A percentile compares a stretch with the other conserved stretches of the same genome.
These are phyloP conservation scores for Psammodynastes pulverulentus DNA, from an alignment of 2,113 vertebrate genomes.

Conservation along the genomic window DNA sequence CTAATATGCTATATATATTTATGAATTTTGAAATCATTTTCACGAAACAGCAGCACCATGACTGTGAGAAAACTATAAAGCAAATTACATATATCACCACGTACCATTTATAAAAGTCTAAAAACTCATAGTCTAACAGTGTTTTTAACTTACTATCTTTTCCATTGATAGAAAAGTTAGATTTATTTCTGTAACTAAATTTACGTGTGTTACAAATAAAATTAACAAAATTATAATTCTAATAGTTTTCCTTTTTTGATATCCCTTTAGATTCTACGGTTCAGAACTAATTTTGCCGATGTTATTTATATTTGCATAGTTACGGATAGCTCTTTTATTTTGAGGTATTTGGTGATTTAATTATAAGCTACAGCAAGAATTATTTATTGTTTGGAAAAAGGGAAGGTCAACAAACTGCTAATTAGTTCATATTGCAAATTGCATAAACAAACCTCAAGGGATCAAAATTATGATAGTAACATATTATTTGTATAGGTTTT, in stretches of 20 bases:
- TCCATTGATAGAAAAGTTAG: slow-evolving; percentile 14
- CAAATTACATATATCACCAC: not conserved
- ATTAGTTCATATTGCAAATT: slow-evolving; percentile 45
- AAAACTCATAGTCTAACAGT: not conserved
- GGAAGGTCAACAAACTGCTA: slow-evolving; percentile 38
- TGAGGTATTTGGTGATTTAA: slow-evolving; percentile 19
- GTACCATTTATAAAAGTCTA: not conserved
- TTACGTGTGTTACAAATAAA: not conserved
- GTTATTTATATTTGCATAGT: slow-evolving; percentile 26
- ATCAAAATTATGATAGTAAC: slow-evolving; percentile 36
- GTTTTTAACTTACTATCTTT: not conserved
- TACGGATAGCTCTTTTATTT: slow-evolving; percentile 21
- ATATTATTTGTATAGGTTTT: slow-evolving; percentile 43
- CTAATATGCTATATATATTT: not conserved
- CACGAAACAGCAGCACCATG: not conserved
- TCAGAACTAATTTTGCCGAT: not conserved
- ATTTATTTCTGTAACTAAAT: not conserved
- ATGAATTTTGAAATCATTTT: slow-evolving; percentile 7
- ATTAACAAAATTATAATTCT: not conserved
- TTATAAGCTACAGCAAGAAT: slow-evolving; percentile 37
- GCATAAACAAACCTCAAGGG: slow-evolving; percentile 15
- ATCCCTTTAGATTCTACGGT: not conserved
- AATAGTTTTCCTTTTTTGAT: not conserved
- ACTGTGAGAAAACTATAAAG: slow-evolving; percentile 9
- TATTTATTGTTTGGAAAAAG: slow-evolving; percentile 22